Percentiles rank a stretch among this genome's conserved stretches.
Evolutionary conservation across 2,797 vertebrate genomes (phyloP).

Genomic region (Mus minutoides): DNA sequence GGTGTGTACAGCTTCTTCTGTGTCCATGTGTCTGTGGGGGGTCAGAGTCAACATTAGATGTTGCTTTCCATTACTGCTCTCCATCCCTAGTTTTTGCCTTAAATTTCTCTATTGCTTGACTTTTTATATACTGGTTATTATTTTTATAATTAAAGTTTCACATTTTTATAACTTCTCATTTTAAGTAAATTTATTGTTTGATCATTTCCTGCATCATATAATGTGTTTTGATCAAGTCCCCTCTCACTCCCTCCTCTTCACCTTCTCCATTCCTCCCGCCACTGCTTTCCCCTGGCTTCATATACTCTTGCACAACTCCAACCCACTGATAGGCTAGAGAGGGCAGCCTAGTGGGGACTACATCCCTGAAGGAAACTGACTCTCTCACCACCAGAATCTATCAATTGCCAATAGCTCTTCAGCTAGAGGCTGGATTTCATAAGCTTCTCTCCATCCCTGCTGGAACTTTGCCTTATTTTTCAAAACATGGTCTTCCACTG

Average conservation of each 20-base stretch:
- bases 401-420: neutral
- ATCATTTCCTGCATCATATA: neutral
- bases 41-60: neutral
- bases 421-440: neutral
- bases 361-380: neutral
- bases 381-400: neutral
- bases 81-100: neutral
- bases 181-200: neutral
- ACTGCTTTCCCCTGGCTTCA: neutral
- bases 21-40: neutral
- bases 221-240: neutral
- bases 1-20: neutral
- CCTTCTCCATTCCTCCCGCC: neutral
- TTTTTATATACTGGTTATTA: neutral
- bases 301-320: neutral
- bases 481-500: neutral
- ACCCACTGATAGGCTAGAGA: neutral
- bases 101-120: neutral
- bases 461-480: neutral
- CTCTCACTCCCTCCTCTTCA: neutral
- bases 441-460: neutral
- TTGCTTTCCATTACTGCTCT: neutral
- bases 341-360: neutral
- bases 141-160: neutral
- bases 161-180: neutral